Base-by-base conservation (phyloP, 2,797 vertebrate genomes). In the Acrocephalus scirpaceus region DNA sequence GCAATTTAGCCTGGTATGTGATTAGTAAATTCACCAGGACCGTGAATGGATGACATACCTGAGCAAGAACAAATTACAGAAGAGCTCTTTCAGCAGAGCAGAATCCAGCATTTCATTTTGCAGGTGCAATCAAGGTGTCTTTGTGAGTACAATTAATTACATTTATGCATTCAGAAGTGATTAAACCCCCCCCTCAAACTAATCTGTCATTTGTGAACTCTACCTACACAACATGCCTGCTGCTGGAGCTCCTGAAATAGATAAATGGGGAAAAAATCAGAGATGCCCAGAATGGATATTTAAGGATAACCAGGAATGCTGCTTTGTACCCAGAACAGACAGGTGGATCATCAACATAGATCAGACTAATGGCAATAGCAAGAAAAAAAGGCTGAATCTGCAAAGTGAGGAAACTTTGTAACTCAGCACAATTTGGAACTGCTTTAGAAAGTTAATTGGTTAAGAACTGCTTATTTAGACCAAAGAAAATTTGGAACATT, bases 121-220 rank as follows among this genome's bases (percentile, higher is more conserved):
- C 90, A 95, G 82, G 83, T 94, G 94, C 82, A 94, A 91, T 92
- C 89, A 86, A 94, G 67, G 80, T 78, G 80, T 94, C 88, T 95
- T 92, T 92, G 92, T 91, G 92, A 96, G 95, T 96, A 96, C 92
- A 86, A 95, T 93, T 96, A 96, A 96, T 96, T 96, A 92, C 92
- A 90, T 82, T 91, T 84, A 86, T 1, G 3, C 26, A 84, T 96
- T 92, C 70, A 92, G 85, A 86, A 81, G 25, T 47, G 85, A 93
- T 93, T 93, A 64, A 88, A 62, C 38, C 54, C 17, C 2, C 2
- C 13, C 22, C 5, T 10, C n/a, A 81, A 72, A n/a, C 51, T 70
- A 78, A 84, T 84, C 62, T 92, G 44, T 81, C 69, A 91, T 40
- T 90, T 81, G 76, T 0, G 9, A 92, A 81, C 26, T n/a, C 78